phyloP scores from a whole-genome alignment of 2,797 vertebrate genomes.

The Paedocypris micromegethes region DNA sequence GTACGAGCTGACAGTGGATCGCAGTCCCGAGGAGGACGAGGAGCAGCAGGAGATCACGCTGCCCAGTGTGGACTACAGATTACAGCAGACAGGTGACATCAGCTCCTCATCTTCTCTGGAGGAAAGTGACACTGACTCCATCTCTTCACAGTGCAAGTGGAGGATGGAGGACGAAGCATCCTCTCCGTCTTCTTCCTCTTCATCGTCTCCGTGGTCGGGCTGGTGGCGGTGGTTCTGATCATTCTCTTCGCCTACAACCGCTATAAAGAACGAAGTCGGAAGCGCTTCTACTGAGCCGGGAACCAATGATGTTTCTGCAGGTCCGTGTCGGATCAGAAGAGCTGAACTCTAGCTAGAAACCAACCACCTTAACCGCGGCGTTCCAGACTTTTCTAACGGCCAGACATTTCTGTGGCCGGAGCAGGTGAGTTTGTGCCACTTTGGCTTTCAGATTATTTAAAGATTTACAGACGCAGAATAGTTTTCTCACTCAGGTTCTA shows the following conservation, averaged over 20 bases:
- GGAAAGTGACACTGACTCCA: too few species aligned
- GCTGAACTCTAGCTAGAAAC: slow-evolving; percentile 5
- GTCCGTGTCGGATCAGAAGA: background rate
- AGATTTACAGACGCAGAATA: too few species aligned
- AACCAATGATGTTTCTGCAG: background rate
- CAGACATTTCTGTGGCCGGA: too few species aligned
- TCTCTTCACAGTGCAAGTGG: slow-evolving; percentile 64
- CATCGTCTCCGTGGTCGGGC: slow-evolving; percentile 79
- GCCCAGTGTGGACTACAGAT: slow-evolving; percentile 82
- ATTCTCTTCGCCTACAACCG: slow-evolving; percentile 77
- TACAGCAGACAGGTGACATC: slow-evolving; percentile 62
- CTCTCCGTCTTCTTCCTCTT: slow-evolving; percentile 80
- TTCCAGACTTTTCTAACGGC: too few species aligned
- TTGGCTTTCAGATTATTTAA: too few species aligned
- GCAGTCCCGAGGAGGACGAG: slow-evolving; percentile 69
- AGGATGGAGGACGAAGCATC: slow-evolving; percentile 73
- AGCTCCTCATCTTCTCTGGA: too few species aligned
- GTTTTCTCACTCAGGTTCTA: too few species aligned
- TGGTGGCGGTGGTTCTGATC: slow-evolving; percentile 76
- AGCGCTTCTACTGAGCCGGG: slow-evolving; percentile 84
- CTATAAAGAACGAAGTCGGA: slow-evolving; percentile 88
- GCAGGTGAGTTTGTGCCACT: too few species aligned
- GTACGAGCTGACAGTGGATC: slow-evolving; percentile 80
- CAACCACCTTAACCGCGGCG: slow-evolving; percentile 5
- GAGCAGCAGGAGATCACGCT: slow-evolving; percentile 72